Base-by-base conservation (phyloP, 1,140 invertebrate species). In the Trichonephila clavata region DNA sequence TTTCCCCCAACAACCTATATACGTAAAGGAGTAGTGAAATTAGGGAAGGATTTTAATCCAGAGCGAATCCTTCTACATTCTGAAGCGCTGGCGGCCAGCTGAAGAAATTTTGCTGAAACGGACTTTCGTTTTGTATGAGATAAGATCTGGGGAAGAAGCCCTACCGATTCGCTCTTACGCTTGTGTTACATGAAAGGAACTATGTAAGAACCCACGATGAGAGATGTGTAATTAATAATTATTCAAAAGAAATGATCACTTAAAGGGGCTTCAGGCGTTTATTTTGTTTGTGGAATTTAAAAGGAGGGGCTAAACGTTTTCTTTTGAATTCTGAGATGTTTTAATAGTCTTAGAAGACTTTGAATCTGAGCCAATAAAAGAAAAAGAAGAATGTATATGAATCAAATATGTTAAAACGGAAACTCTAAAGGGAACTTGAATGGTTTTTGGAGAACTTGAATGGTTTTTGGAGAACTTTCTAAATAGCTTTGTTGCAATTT, bases 131-230 rank as follows among this genome's bases (percentile, higher is more conserved):
- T 18, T 81, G 43, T 50, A 81, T 81, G 27, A 81, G 77, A 81
- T 81, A 81, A 81, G 77, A 50, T 27, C 18, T 5, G 77, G 21
- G 32, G 21, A 39, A 21, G 77, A 81, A 81, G 77, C 77, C 77
- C 20, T 81, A 81, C 77, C 0, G 39, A n/a, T 20, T 39, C 77
- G 7, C 27, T 81, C 32, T 16, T 18, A 21, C 27, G 43, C 20
- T 43, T 39, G 21, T 50, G 77, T 50, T 81, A 50, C 21, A 81
- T 27, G 27, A 81, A 81, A 81, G 77, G 43, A 81, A 81, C 77
- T 81, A 81, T 50, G 77, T 50, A 68, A 68, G 65, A 68, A 68
- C 65, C n/a, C 24, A n/a, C 63, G 21, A 10, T 13, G n/a, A 24
- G 63, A 13, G 65, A 24, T 21, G 21, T 8, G 21, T 8, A 68